Conservation (phyloP, 2,888 invertebrate species). For the Ashinkailepas kermadecensis region DNA sequence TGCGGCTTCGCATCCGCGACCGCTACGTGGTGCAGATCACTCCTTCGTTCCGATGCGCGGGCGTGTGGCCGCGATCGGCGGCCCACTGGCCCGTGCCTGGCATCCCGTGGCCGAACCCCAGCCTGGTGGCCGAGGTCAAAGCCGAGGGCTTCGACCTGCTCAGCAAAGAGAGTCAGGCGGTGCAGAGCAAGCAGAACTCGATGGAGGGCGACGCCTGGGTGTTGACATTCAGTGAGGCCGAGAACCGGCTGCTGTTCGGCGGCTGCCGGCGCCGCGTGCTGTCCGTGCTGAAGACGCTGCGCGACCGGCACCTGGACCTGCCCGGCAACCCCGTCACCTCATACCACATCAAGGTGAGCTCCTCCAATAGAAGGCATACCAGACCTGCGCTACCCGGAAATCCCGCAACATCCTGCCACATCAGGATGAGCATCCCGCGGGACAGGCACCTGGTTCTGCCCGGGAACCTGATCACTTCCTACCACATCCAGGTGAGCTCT, state of each 20-base stretch:
- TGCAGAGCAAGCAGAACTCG: constrained; percentile 66
- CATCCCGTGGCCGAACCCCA: constrained; percentile 87
- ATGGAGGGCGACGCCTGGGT: constrained; percentile 97
- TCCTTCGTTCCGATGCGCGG: constrained; percentile 86
- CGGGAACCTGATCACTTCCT: not conserved
- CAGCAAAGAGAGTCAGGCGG: constrained; percentile 59
- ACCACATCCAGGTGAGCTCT: not conserved
- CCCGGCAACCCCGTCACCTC: constrained; percentile 73
- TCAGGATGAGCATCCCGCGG: too few species aligned
- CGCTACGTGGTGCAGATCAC: constrained; percentile 88
- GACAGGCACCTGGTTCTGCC: not conserved
- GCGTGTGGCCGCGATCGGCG: constrained; percentile 89
- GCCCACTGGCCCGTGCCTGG: constrained; percentile 88
- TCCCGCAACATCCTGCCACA: too few species aligned
- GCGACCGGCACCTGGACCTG: constrained; percentile 76
- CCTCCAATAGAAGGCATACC: too few species aligned
- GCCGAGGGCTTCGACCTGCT: constrained; percentile 83
- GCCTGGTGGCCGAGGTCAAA: constrained; percentile 82
- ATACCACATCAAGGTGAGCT: constrained; percentile 64
- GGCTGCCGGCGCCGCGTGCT: constrained; percentile 79
- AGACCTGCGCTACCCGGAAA: too few species aligned
- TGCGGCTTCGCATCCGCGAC: constrained; percentile 78
- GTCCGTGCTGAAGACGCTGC: constrained; percentile 77
- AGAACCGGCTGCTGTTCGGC: constrained; percentile 76
- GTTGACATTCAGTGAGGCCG: constrained; percentile 80